Conservation (phyloP, 2,113 vertebrate genomes). For the Periophthalmodon schlosseri region DNA sequence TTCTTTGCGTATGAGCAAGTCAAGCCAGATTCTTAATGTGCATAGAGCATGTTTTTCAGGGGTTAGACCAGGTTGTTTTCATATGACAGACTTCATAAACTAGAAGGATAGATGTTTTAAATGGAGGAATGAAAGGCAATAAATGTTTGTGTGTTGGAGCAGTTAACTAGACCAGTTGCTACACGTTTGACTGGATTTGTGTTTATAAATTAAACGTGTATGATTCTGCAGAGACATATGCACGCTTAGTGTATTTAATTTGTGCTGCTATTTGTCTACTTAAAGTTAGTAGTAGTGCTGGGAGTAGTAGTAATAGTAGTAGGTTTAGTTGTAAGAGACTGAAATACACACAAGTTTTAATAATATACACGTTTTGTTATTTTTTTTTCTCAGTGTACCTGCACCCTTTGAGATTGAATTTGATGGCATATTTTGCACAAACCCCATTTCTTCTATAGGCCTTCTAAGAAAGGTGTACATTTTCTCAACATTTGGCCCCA, state of each 20-base stretch:
- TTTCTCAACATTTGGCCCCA: constrained; percentile 34
- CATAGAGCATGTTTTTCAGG: too few relatives aligned
- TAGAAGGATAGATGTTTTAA: not conserved
- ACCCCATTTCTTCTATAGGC: not conserved
- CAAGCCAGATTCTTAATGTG: not conserved
- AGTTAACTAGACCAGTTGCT: not conserved
- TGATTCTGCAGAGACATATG: too few relatives aligned
- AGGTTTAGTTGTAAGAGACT: not conserved
- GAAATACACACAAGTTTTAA: not conserved
- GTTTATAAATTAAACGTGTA: not conserved
- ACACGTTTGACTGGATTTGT: not conserved
- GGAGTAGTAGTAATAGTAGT: not conserved
- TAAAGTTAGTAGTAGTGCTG: not conserved
- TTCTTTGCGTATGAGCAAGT: constrained; percentile 16
- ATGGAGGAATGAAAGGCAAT: not conserved
- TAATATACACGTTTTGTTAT: not conserved
- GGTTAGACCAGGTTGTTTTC: not conserved
- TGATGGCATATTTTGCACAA: not conserved
- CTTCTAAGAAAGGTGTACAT: constrained; percentile 25
- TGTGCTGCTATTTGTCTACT: not conserved
- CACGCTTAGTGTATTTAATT: not conserved
- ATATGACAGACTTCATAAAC: not conserved
- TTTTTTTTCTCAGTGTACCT: not conserved
- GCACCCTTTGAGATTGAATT: not conserved
- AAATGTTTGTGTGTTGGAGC: not conserved